Percentiles rank a stretch among this genome's conserved stretches.
Conservation (phyloP, 2,113 vertebrate species). For the Campylomormyrus tamandua region DNA sequence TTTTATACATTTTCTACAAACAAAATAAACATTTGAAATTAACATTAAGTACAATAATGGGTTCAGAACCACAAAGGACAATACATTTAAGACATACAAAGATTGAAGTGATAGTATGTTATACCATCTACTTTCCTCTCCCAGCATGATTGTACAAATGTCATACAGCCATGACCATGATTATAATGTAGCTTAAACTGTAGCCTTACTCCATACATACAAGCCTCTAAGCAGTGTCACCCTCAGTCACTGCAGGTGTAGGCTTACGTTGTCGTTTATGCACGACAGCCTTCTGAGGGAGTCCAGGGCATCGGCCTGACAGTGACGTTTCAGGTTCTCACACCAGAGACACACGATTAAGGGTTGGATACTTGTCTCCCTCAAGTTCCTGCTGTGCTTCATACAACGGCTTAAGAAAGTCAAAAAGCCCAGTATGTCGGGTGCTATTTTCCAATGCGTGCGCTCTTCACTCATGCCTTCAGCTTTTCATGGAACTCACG, state of each 20-base stretch:
- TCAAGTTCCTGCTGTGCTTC: not conserved
- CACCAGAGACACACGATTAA: not conserved
- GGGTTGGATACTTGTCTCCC: not conserved
- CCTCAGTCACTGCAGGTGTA: constrained; percentile 16
- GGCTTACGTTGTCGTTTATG: not conserved
- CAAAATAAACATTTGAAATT: not conserved
- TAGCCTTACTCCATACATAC: not conserved
- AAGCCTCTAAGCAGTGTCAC: not conserved
- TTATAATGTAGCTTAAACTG: not conserved
- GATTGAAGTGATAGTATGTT: too few relatives aligned
- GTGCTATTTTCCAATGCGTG: too few relatives aligned
- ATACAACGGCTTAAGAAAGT: not conserved
- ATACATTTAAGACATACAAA: too few relatives aligned
- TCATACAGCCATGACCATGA: not conserved
- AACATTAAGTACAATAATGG: not conserved
- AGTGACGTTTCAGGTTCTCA: not conserved
- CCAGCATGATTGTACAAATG: not conserved
- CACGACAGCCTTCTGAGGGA: not conserved
- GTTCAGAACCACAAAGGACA: too few relatives aligned
- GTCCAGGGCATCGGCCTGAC: not conserved
- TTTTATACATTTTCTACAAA: not conserved
- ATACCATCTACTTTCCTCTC: not conserved
- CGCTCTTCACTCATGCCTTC: too few relatives aligned
- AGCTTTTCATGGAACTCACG: too few relatives aligned
- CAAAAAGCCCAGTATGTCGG: too few relatives aligned